Percentiles rank a stretch among this genome's conserved stretches.
Conservation (phyloP, 2,113 vertebrate genomes). For the Daubentonia madagascariensis region DNA sequence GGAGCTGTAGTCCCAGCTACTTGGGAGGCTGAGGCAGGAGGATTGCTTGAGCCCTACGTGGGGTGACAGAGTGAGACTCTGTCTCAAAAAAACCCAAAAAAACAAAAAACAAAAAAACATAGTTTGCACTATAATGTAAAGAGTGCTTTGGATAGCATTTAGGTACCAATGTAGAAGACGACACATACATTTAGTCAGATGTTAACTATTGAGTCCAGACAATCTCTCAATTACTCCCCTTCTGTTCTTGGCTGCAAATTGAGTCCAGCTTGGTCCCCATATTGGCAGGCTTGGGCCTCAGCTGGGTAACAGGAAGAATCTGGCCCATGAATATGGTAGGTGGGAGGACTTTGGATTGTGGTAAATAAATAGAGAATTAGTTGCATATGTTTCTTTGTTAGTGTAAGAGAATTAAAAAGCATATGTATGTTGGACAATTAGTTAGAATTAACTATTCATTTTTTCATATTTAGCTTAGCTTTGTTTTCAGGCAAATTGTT, state of each 20-base stretch:
- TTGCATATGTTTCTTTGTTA: constrained; percentile 73
- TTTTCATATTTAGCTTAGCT: constrained; percentile 56
- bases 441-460: constrained; percentile 37
- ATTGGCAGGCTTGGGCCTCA: constrained; percentile 61
- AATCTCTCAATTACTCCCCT: constrained; percentile 53
- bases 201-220: constrained; percentile 39
- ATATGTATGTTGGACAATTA: constrained; percentile 55
- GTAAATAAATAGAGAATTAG: constrained; percentile 63
- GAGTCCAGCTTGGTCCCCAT: constrained; percentile 55
- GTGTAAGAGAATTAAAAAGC: constrained; percentile 50
- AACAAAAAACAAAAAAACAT: neutral
- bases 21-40: too few species aligned
- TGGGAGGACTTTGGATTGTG: constrained; percentile 64
- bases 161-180: constrained; percentile 2
- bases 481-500: constrained; percentile 49
- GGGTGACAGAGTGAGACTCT: too few species aligned
- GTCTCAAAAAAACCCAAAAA: too few species aligned
- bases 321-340: constrained; percentile 59
- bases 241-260: constrained; percentile 69
- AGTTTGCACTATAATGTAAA: neutral
- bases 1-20: too few species aligned
- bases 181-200: constrained; percentile 30
- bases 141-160: constrained; percentile 36
- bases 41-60: too few species aligned
- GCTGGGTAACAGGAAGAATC: constrained; percentile 64